Evolutionary conservation across 2,888 invertebrate genomes (phyloP).

Genomic region (Drosophila flavopinicola): DNA sequence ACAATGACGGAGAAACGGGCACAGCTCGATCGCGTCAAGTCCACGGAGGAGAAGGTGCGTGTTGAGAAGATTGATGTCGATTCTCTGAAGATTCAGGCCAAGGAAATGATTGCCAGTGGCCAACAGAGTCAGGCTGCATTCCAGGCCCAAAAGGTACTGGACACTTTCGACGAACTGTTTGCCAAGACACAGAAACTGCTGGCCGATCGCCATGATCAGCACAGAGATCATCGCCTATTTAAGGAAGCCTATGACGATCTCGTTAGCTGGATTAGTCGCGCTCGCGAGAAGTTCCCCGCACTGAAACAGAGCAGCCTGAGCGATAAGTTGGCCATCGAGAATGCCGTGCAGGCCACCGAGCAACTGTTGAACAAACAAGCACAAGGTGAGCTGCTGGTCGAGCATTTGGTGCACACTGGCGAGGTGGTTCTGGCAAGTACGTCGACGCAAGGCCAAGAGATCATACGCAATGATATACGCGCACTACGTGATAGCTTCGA

Average conservation of each 20-base stretch:
- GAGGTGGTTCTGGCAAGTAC: conserved; percentile 94
- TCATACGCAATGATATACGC: conserved; percentile 93
- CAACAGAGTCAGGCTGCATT: conserved; percentile 93
- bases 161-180: conserved; percentile 92
- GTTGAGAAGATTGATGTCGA: conserved; percentile 96
- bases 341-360: conserved; percentile 94
- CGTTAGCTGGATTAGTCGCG: conserved; percentile 93
- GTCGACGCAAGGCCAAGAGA: conserved; percentile 90
- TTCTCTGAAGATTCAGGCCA: conserved; percentile 91
- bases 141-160: conserved; percentile 93
- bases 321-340: conserved; percentile 94
- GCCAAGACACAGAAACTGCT: conserved; percentile 91
- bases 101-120: conserved; percentile 93
- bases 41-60: conserved; percentile 93
- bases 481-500: conserved; percentile 94
- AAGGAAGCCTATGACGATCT: conserved; percentile 96
- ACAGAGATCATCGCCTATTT: conserved; percentile 93
- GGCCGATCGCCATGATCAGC: conserved; percentile 92
- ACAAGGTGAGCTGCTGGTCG: conserved; percentile 94
- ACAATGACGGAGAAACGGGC: conserved; percentile 94
- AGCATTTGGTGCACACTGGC: conserved; percentile 94
- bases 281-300: conserved; percentile 95
- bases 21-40: conserved; percentile 93
- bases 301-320: conserved; percentile 93
- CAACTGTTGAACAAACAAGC: conserved; percentile 94